A percentile compares a stretch with the other conserved stretches of the same genome.
phyloP scores from a whole-genome alignment of 2,797 vertebrate species.

The Nannoperca australis region DNA sequence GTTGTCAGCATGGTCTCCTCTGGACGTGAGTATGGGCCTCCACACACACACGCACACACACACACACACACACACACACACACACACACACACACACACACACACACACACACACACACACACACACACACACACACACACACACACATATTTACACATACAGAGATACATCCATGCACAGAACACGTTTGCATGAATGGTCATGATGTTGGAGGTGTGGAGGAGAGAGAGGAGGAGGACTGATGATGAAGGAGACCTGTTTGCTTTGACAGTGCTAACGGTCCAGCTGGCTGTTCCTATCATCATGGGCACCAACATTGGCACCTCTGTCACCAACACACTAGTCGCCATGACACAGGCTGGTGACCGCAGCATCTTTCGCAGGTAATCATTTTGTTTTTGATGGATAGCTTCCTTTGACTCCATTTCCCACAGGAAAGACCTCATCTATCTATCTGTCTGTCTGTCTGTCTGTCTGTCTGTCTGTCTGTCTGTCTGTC shows the following conservation, averaged over 20 bases:
- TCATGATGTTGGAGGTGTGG: slow-evolving; percentile 1
- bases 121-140: slow-evolving; percentile 1
- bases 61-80: not conserved
- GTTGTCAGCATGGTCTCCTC: slow-evolving; percentile 99
- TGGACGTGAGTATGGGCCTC: slow-evolving; percentile 86
- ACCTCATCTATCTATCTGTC: no score
- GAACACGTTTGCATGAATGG: not conserved
- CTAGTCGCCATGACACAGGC: slow-evolving; percentile 95
- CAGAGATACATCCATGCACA: not conserved
- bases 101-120: slow-evolving; percentile 1
- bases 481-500: no score
- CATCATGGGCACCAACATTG: slow-evolving; percentile 98
- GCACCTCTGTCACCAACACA: slow-evolving; percentile 98
- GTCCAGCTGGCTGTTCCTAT: slow-evolving; percentile 93
- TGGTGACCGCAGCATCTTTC: slow-evolving; percentile 92
- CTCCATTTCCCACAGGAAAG: not conserved
- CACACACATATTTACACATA: not conserved
- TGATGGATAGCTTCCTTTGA: not conserved
- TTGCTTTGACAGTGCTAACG: slow-evolving; percentile 86
- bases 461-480: no score
- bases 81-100: not conserved
- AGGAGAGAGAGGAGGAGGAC: not conserved
- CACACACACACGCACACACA: no score
- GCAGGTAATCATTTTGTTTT: slow-evolving; percentile 86
- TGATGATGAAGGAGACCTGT: slow-evolving; percentile 28